Evolutionary conservation across 1,140 invertebrate species (phyloP).

Genomic region (Dreissena polymorpha): DNA sequence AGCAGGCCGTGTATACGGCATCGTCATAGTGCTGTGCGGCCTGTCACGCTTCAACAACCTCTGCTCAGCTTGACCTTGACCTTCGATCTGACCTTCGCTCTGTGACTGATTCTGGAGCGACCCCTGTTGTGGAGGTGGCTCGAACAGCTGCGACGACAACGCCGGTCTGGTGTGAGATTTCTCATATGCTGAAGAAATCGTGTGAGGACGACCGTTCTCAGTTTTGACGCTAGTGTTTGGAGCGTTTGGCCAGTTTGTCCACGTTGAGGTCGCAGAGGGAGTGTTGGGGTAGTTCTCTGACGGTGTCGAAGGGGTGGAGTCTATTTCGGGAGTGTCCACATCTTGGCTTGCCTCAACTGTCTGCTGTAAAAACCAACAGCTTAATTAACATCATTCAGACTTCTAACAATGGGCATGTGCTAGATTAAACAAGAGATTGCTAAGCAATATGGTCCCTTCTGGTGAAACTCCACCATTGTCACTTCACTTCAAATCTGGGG

Average conservation of each 20-base stretch:
- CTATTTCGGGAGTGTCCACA: slow-evolving; percentile 57
- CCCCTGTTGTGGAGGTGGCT: slow-evolving; percentile 82
- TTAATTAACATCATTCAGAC: too few species aligned
- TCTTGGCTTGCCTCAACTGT: slow-evolving; percentile 59
- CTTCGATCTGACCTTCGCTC: slow-evolving; percentile 15
- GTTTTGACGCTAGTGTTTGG: slow-evolving; percentile 40
- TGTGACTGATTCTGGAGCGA: not conserved
- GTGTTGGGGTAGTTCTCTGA: slow-evolving; percentile 78
- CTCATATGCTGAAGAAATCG: slow-evolving; percentile 95
- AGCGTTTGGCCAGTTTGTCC: slow-evolving; percentile 85
- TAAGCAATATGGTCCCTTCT: too few species aligned
- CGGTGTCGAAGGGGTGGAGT: slow-evolving; percentile 78
- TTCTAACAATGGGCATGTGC: too few species aligned
- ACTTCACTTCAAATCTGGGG: too few species aligned
- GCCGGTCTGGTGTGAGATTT: slow-evolving; percentile 90
- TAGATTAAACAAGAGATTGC: too few species aligned
- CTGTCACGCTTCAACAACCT: slow-evolving; percentile 30
- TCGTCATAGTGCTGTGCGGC: slow-evolving; percentile 56
- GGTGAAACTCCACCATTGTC: too few species aligned
- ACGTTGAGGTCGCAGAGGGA: slow-evolving; percentile 89
- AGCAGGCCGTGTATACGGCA: slow-evolving; percentile 69
- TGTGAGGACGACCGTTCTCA: slow-evolving; percentile 89
- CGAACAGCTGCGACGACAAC: slow-evolving; percentile 93
- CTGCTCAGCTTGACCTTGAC: slow-evolving; percentile 19
- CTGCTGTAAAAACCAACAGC: slow-evolving; percentile 49